These are phyloP conservation scores for Morpho deidamia DNA, from an alignment of 2,888 invertebrate species.

Conservation along the genomic window DNA sequence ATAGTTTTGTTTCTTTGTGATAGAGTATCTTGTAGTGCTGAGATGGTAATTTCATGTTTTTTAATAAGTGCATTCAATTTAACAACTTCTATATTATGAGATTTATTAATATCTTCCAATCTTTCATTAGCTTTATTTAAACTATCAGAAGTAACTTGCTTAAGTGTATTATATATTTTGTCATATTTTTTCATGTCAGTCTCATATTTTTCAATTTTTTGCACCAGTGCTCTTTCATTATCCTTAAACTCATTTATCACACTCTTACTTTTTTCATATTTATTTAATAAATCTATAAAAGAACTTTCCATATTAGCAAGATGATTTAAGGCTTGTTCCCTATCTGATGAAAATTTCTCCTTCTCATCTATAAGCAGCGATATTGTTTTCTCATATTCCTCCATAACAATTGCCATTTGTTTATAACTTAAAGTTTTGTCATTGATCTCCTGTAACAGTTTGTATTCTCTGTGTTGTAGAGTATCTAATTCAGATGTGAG, in stretches of 20 bases:
- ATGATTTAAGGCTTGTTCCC: conserved; percentile 79
- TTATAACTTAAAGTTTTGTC: conserved; percentile 59
- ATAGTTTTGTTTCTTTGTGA: conserved; percentile 94
- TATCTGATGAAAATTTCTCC: conserved; percentile 75
- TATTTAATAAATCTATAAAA: conserved; percentile 80
- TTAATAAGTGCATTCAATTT: conserved; percentile 91
- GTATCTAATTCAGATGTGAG: conserved; percentile 51
- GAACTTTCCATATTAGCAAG: conserved; percentile 80
- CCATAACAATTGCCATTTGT: conserved; percentile 83
- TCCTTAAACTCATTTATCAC: conserved; percentile 72
- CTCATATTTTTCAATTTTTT: conserved; percentile 83
- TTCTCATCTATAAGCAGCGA: conserved; percentile 84
- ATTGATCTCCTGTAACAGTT: conserved; percentile 52
- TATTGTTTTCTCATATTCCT: conserved; percentile 89
- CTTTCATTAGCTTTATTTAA: conserved; percentile 86
- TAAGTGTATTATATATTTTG: conserved; percentile 88
- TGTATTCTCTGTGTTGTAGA: conserved; percentile 46
- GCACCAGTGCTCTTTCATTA: conserved; percentile 82
- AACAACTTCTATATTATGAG: conserved; percentile 86
- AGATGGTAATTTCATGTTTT: conserved; percentile 91
- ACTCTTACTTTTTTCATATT: conserved; percentile 81
- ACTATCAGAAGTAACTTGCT: conserved; percentile 90
- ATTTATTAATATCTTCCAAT: conserved; percentile 84
- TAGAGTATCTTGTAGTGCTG: conserved; percentile 88
- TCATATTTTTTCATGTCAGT: conserved; percentile 85